Base-by-base conservation (phyloP, 2,797 vertebrate species). In the Euphonia xanthogaster region DNA sequence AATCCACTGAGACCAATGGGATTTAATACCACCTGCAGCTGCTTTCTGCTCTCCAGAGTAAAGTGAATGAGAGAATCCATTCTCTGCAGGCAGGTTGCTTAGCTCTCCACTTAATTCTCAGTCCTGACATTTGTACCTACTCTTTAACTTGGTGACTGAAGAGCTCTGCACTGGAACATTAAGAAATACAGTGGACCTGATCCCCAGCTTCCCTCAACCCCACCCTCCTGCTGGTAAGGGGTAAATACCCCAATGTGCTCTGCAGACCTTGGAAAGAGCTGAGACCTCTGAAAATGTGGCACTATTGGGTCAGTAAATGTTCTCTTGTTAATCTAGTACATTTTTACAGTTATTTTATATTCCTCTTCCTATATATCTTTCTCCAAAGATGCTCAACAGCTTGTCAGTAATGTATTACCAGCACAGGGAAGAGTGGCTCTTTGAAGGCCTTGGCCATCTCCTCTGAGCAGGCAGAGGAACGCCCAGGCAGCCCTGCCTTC, bases 11-110 rank as follows among this genome's bases (percentile, higher is more conserved):
- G 91, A 95, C 91, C 94, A 94, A 81, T 73, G 76, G 89, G 93
- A 96, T 96, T 96, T 94, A 94, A 81, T 67, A 94, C 66, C 91
- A 95, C 96, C 91, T 96, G 85, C 94, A 93, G 91, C 87, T 94
- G 82, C 85, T 93, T 94, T 86, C 87, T 88, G 82, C 76, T 92
- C 87, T 90, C 74, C 71, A 60, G 73, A 92, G 89, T 60, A 68
- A 87, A 93, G 47, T 20, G 19, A 90, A 60, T 0, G 12, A 90
- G 78, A 57, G 51, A 88, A 79, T 58, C 71, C 53, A 65, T 93
- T 79, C 73, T 75, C 83, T 77, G 66, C 66, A 74, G 68, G 72
- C 60, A 77, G 33, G 44, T 44, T 72, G 85, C 73, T 91, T 80
- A 75, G 33, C 39, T 66, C 76, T 83, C 2, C 0, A 50, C 37